phyloP scores from a whole-genome alignment of 92 coral and sea anemone species.

The Palythoa heliodiscus region DNA sequence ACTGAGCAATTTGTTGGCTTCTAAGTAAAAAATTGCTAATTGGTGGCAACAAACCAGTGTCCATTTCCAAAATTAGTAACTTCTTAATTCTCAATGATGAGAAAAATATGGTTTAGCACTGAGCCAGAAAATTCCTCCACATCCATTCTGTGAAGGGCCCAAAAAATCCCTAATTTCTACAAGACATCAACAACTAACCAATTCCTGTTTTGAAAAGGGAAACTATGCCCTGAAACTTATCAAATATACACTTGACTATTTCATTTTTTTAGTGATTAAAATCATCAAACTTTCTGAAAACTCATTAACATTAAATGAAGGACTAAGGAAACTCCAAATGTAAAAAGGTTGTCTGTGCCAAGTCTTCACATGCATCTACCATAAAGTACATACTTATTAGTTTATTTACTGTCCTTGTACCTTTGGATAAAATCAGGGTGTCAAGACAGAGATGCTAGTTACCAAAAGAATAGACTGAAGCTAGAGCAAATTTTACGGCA shows the following conservation, averaged over 20 bases:
- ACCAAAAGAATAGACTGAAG: constrained; percentile 9
- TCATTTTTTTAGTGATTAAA: constrained; percentile 12
- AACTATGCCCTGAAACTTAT: constrained; percentile 3
- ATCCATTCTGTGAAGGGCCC: no score
- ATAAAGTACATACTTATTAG: neutral
- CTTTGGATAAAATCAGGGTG: neutral
- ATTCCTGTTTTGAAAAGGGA: constrained; percentile 7
- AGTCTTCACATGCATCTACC: neutral
- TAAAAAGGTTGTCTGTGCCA: constrained; percentile 16
- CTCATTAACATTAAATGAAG: neutral
- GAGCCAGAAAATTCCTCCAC: no score
- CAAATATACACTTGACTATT: neutral
- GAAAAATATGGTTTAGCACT: constrained; percentile 7
- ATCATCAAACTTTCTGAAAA: constrained; percentile 1
- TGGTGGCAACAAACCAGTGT: constrained; percentile 3
- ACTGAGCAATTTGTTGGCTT: no score
- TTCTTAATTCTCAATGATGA: neutral
- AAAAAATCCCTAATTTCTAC: no score
- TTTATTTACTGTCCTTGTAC: constrained; percentile 17
- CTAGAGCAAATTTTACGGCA: neutral
- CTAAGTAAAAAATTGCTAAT: neutral
- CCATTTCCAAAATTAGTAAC: constrained; percentile 7
- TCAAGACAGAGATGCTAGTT: constrained; percentile 5
- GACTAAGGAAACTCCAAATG: neutral
- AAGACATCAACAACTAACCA: no score